Evolutionary conservation across 2,888 invertebrate genomes (phyloP).

Genomic region (Dascillus cervinus): DNA sequence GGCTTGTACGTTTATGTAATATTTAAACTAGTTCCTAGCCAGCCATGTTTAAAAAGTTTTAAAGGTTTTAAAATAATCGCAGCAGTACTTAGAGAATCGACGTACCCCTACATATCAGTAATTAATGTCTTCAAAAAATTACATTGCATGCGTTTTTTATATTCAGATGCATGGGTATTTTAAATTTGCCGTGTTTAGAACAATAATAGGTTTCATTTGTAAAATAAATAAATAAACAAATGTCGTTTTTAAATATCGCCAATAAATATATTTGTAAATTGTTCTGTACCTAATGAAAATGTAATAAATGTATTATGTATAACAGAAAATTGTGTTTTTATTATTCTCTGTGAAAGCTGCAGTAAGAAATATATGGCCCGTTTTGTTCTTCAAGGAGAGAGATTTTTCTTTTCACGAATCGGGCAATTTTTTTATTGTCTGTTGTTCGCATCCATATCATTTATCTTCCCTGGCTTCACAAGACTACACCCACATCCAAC

Average conservation of each 20-base stretch:
- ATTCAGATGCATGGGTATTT: no score
- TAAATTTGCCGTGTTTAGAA: background rate
- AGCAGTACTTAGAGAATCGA: constrained; percentile 25
- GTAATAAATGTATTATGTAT: constrained; percentile 35
- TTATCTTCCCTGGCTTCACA: no score
- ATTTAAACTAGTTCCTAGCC: constrained; percentile 36
- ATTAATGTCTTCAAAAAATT: no score
- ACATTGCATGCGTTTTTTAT: no score
- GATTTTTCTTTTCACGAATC: no score
- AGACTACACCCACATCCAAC: no score
- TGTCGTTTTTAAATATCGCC: constrained; percentile 10
- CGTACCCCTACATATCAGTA: constrained; percentile 41
- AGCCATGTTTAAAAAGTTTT: constrained; percentile 30
- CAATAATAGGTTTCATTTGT: background rate
- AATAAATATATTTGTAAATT: constrained; percentile 34
- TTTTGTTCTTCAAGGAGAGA: no score
- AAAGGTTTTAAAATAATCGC: constrained; percentile 29
- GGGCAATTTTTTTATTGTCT: no score
- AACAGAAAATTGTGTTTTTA: constrained; percentile 3
- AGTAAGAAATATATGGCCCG: no score
- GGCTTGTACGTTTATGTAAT: constrained; percentile 26
- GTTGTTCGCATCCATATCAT: no score
- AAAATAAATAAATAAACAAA: background rate
- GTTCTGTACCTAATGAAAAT: constrained; percentile 36
- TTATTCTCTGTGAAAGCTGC: background rate